Percentiles rank a stretch among this genome's conserved stretches.
Conservation (phyloP, 2,113 vertebrate genomes). For the Rhinopithecus roxellana region DNA sequence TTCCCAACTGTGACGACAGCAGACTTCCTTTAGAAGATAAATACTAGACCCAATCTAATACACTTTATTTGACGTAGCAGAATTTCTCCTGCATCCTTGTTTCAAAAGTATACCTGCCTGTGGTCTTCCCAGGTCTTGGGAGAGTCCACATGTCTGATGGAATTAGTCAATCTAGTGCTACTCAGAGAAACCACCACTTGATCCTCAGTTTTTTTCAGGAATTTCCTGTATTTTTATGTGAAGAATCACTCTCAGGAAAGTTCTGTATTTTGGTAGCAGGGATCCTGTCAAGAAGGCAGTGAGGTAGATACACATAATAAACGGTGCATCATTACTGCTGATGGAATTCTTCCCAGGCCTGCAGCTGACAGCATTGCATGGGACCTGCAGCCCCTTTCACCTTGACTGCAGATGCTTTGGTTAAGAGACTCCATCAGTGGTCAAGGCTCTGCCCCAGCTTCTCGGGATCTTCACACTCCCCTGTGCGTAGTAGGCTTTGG, state of each 20-base stretch:
- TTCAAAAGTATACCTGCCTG: not conserved
- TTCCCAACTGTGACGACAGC: not conserved
- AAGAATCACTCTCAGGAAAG: not conserved
- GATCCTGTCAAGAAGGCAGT: not conserved
- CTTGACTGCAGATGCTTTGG: not conserved
- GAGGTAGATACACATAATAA: rapidly evolving
- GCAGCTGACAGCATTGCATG: not conserved
- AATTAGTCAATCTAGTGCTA: not conserved
- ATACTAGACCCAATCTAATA: not conserved
- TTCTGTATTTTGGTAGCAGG: not conserved
- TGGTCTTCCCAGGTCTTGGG: not conserved
- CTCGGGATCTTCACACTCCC: not conserved
- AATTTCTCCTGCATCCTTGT: not conserved
- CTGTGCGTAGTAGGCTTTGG: not conserved
- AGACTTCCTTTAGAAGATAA: not conserved
- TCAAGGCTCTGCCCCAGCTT: not conserved
- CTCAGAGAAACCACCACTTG: not conserved
- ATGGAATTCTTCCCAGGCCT: not conserved
- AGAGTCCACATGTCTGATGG: not conserved
- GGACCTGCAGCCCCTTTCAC: too few relatives aligned
- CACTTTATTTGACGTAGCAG: not conserved
- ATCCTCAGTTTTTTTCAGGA: not conserved
- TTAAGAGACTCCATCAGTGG: not conserved
- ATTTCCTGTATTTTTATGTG: not conserved
- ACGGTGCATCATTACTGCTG: not conserved